Conservation (phyloP, 2,797 vertebrate species). For the Dallia pectoralis region DNA sequence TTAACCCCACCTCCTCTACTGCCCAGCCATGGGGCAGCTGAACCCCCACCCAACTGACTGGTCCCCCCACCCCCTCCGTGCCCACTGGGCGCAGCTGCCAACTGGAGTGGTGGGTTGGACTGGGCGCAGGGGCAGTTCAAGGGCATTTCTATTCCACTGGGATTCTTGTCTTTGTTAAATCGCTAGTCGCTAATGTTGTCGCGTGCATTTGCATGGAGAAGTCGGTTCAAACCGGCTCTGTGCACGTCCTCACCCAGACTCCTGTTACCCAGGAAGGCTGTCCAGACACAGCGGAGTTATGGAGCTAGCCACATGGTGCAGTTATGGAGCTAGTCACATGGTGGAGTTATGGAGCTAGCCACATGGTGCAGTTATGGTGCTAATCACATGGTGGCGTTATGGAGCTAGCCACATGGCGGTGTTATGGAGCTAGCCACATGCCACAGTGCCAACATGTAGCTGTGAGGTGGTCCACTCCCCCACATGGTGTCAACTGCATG, state of each 20-base stretch:
- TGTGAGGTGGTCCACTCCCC: too few species aligned
- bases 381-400: too few species aligned
- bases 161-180: constrained; percentile 2
- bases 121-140: constrained; percentile 17
- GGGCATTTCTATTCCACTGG: constrained; percentile 13
- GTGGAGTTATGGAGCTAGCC: neutral
- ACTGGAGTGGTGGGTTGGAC: neutral
- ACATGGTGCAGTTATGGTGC: neutral
- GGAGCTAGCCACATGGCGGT: too few species aligned
- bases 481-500: too few species aligned
- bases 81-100: constrained; percentile 47
- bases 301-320: too few species aligned
- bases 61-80: constrained; percentile 16
- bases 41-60: constrained; percentile 65
- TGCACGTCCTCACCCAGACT: too few species aligned
- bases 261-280: too few species aligned
- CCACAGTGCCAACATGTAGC: too few species aligned
- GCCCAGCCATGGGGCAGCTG: constrained; percentile 24
- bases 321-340: too few species aligned
- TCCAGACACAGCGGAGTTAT: too few species aligned
- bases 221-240: neutral
- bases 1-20: constrained; percentile 22
- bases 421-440: neutral
- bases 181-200: neutral
- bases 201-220: neutral